A percentile compares a stretch with the other conserved stretches of the same genome.
Evolutionary conservation across 1,140 invertebrate species (phyloP).

Genomic region (Mercenaria mercenaria): DNA sequence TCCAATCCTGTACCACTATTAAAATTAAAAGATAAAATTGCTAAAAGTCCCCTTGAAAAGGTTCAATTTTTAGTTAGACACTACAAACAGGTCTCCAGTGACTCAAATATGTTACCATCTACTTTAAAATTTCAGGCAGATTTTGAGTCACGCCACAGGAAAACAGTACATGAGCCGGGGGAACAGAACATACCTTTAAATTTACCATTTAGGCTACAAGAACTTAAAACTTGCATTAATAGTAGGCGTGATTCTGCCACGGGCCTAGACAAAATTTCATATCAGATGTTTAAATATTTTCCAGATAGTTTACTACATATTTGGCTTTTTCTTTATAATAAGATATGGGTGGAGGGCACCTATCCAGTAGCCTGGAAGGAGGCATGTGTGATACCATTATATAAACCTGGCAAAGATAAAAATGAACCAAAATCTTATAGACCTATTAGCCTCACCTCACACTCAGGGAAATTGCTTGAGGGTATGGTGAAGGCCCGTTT

Average conservation of each 20-base stretch:
- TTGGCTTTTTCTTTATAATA: neutral
- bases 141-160: neutral
- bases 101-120: neutral
- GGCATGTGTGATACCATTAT: neutral
- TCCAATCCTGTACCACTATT: neutral
- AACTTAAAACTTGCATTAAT: neutral
- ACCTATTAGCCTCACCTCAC: conserved; percentile 1
- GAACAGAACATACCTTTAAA: neutral
- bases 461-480: neutral
- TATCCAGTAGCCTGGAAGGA: neutral
- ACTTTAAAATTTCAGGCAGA: neutral
- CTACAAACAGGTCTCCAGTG: neutral
- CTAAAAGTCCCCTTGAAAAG: neutral
- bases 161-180: neutral
- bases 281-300: neutral
- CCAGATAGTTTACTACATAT: neutral
- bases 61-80: neutral
- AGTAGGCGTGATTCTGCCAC: neutral
- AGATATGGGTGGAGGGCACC: neutral
- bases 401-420: neutral
- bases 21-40: neutral
- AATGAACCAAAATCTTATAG: neutral
- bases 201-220: neutral
- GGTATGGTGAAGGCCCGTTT: neutral
- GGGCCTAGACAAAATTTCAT: neutral